Evolutionary conservation across 2,888 invertebrate species (phyloP).

Genomic region (Allolobophora icterica): DNA sequence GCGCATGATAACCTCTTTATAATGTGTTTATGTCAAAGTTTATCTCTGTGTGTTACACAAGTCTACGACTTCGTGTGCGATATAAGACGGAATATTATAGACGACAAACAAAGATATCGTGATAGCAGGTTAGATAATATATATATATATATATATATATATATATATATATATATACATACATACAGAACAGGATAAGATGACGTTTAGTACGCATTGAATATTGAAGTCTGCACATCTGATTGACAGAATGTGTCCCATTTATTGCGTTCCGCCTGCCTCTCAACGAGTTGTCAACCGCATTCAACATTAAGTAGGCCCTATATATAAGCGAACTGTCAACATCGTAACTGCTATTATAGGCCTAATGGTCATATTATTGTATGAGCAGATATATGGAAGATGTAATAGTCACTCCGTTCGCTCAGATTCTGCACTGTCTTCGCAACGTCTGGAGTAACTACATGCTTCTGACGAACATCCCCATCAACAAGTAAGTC

Average conservation of each 20-base stretch:
- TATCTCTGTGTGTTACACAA: not conserved
- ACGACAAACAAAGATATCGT: not conserved
- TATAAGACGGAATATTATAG: not conserved
- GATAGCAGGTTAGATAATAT: not conserved
- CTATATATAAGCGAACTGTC: not conserved
- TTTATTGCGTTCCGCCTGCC: not conserved
- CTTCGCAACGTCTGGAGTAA: constrained; percentile 97
- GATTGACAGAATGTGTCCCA: not conserved
- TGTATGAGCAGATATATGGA: constrained; percentile 86
- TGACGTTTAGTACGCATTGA: not conserved
- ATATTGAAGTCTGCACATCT: not conserved
- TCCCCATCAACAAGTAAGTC: constrained; percentile 58
- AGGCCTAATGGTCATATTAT: not conserved
- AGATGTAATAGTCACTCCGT: constrained; percentile 99
- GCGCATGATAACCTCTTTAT: not conserved
- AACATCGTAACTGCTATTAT: not conserved
- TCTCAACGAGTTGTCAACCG: not conserved
- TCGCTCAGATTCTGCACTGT: constrained; percentile 99
- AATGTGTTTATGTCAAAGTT: not conserved
- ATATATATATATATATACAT: no score
- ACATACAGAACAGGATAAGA: not conserved
- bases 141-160: no score
- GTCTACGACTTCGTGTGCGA: not conserved
- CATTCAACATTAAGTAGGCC: not conserved
- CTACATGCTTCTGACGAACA: constrained; percentile 93